phyloP scores from a whole-genome alignment of 1,140 invertebrate species.

The Oscheius sp. region DNA sequence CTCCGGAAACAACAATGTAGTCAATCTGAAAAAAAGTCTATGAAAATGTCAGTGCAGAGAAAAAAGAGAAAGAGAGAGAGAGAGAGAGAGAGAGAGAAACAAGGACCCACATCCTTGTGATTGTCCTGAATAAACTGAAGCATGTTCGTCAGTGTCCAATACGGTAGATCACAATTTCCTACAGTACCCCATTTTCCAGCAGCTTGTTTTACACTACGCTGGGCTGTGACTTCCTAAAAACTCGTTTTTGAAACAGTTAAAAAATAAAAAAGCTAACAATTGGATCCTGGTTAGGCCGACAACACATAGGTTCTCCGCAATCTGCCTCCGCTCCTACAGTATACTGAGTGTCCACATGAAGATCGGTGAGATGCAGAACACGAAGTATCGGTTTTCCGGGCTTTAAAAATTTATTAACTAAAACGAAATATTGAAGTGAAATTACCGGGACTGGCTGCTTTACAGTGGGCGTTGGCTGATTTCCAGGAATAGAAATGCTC shows the following conservation, averaged over 20 bases:
- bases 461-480: constrained; percentile 39
- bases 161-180: constrained; percentile 48
- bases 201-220: constrained; percentile 11
- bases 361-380: constrained; percentile 27
- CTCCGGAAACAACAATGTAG: constrained; percentile 50
- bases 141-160: constrained; percentile 51
- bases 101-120: constrained; percentile 42
- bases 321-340: constrained; percentile 14
- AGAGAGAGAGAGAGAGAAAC: too few relatives aligned
- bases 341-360: constrained; percentile 32
- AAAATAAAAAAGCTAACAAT: background rate
- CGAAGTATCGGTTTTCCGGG: constrained; percentile 19
- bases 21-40: constrained; percentile 40
- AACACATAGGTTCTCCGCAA: constrained; percentile 25
- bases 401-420: background rate
- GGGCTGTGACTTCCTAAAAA: constrained; percentile 12
- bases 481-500: constrained; percentile 48
- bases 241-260: background rate
- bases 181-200: constrained; percentile 43
- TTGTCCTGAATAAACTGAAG: constrained; percentile 36
- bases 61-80: too few relatives aligned
- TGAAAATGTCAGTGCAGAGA: too few relatives aligned
- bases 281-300: constrained; percentile 9
- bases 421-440: background rate
- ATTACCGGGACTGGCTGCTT: constrained; percentile 23